Evolutionary conservation across 2,113 vertebrate species (phyloP).

Genomic region (Arvicanthis niloticus): DNA sequence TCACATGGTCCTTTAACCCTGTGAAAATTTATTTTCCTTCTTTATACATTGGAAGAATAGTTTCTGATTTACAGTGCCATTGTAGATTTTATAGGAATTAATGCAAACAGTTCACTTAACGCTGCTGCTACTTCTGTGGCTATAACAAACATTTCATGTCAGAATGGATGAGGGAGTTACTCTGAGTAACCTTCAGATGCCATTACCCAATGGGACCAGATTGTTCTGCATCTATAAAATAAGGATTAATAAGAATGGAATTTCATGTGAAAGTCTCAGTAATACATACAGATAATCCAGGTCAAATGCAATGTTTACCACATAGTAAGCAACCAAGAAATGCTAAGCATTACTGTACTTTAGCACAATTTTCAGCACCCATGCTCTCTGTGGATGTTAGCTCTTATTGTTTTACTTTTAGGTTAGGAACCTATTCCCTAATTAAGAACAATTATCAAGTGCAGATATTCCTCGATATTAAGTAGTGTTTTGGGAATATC

Average conservation of each 20-base stretch:
- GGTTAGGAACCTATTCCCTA: background rate
- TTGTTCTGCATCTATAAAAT: background rate
- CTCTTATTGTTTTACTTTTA: slow-evolving; percentile 3
- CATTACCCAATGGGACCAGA: background rate
- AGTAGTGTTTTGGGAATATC: background rate
- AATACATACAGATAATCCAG: background rate
- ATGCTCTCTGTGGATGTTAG: background rate
- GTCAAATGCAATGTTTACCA: background rate
- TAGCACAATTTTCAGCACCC: slow-evolving; percentile 11
- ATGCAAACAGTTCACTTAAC: background rate
- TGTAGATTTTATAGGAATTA: slow-evolving; percentile 37
- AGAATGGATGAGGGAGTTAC: background rate
- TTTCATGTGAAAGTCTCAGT: background rate
- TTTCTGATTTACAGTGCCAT: background rate
- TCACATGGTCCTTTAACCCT: background rate
- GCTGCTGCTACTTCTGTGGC: background rate
- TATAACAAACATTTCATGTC: background rate
- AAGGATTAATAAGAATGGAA: background rate
- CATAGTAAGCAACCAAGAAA: background rate
- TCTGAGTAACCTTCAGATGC: background rate
- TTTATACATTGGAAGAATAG: background rate
- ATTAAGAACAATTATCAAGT: background rate
- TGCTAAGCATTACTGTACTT: background rate
- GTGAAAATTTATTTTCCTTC: slow-evolving; percentile 44
- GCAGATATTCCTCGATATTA: background rate